Conservation (phyloP, 2,797 vertebrate species). For the Xiphorhynchus erythropygius region DNA sequence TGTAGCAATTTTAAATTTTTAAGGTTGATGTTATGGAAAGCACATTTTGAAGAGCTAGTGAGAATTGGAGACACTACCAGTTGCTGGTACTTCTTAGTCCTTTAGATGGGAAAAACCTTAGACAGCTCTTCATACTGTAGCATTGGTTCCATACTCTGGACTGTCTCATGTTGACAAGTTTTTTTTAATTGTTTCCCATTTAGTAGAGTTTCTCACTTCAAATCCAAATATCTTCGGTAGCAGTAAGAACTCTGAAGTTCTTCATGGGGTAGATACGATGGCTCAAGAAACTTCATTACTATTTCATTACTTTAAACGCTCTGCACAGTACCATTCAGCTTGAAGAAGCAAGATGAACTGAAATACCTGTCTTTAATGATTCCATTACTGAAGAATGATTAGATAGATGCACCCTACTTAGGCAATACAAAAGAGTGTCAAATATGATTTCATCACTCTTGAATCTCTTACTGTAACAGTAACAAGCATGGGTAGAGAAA, state of each 20-base stretch:
- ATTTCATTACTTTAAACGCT: neutral
- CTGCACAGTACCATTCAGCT: neutral
- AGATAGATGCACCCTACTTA: neutral
- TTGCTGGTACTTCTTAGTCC: neutral
- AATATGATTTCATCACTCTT: neutral
- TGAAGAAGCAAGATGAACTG: neutral
- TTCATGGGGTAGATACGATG: neutral
- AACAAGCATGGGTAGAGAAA: neutral
- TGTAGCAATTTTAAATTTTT: neutral
- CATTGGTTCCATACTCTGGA: neutral
- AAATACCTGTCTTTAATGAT: neutral
- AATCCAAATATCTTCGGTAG: neutral
- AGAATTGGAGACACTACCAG: neutral
- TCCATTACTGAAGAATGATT: neutral
- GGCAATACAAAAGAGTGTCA: neutral
- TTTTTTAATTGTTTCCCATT: neutral
- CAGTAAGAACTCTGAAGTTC: neutral
- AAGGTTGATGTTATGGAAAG: neutral
- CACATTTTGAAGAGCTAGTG: neutral
- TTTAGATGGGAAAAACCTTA: neutral
- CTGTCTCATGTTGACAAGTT: neutral
- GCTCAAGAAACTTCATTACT: neutral
- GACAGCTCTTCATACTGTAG: neutral
- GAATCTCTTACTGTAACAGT: neutral
- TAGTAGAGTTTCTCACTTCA: neutral